Percentiles rank a stretch among this genome's conserved stretches.
These are phyloP conservation scores for Threskiornis aethiopicus DNA, from an alignment of 2,797 vertebrate genomes.

Conservation along the genomic window DNA sequence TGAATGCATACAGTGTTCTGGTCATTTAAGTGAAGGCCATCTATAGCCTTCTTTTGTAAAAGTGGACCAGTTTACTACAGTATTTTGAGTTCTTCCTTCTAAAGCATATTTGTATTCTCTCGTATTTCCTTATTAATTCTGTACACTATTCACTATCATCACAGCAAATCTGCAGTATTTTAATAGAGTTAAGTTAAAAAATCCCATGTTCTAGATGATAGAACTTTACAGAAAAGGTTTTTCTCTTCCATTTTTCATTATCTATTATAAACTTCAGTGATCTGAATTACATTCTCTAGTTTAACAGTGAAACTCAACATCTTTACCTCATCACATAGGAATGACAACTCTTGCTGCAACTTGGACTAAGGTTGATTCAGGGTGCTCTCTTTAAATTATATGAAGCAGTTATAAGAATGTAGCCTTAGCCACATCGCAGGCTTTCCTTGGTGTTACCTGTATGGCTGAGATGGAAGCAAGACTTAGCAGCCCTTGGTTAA, in stretches of 20 bases:
- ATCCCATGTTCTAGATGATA: background rate
- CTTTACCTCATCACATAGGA: background rate
- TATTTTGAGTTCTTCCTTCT: background rate
- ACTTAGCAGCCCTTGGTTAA: background rate
- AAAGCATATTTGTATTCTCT: background rate
- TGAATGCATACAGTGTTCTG: background rate
- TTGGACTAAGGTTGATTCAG: background rate
- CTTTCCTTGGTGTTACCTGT: background rate
- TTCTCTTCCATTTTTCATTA: background rate
- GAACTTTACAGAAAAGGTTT: background rate
- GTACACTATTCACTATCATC: background rate
- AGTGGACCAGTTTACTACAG: background rate
- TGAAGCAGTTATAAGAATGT: background rate
- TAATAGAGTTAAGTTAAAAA: background rate
- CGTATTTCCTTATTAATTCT: background rate
- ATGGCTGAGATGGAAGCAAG: background rate
- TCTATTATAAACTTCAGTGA: background rate
- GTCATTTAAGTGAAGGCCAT: background rate
- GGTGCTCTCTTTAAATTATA: background rate
- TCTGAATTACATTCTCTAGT: background rate
- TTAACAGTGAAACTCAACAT: background rate
- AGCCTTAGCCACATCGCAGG: background rate
- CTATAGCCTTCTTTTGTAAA: background rate
- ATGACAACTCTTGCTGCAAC: background rate
- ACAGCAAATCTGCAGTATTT: background rate